These are phyloP conservation scores for Melolontha melolontha DNA, from an alignment of 2,888 invertebrate genomes.

Conservation along the genomic window DNA sequence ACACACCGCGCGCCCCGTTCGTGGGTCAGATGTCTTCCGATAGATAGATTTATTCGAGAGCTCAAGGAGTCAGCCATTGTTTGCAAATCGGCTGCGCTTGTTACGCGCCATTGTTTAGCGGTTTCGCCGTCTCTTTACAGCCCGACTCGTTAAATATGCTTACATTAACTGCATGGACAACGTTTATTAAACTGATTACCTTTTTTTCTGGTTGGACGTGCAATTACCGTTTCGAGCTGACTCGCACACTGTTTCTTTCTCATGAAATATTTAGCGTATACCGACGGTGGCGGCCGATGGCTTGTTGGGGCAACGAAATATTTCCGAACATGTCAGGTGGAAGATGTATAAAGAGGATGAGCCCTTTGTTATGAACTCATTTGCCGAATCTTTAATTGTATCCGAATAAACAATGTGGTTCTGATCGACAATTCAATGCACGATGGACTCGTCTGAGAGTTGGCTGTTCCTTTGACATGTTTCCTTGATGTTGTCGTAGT, in stretches of 20 bases:
- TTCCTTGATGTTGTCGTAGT: constrained; percentile 1
- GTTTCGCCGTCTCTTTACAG: constrained; percentile 51
- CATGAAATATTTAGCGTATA: constrained; percentile 44
- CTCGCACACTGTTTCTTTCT: constrained; percentile 4
- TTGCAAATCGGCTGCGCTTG: constrained; percentile 63
- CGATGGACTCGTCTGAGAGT: constrained; percentile 57
- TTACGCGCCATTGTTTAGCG: constrained; percentile 62
- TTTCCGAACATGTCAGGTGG: constrained; percentile 26
- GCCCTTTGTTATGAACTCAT: constrained; percentile 48
- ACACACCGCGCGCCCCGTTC: constrained; percentile 43
- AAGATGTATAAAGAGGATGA: constrained; percentile 26
- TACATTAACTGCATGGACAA: constrained; percentile 47
- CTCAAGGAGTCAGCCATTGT: constrained; percentile 60
- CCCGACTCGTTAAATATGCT: constrained; percentile 48
- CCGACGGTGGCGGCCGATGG: constrained; percentile 41
- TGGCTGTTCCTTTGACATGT: constrained; percentile 53
- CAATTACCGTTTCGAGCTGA: constrained; percentile 31
- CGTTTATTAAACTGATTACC: constrained; percentile 45
- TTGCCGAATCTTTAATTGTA: constrained; percentile 62
- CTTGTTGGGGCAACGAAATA: constrained; percentile 50
- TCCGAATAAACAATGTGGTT: constrained; percentile 60
- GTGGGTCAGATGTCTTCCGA: constrained; percentile 52
- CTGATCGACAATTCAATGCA: constrained; percentile 61
- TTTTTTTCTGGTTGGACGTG: constrained; percentile 13
- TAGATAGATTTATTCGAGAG: constrained; percentile 53